phyloP scores from a whole-genome alignment of 2,113 vertebrate species.

The Oryctolagus cuniculus region DNA sequence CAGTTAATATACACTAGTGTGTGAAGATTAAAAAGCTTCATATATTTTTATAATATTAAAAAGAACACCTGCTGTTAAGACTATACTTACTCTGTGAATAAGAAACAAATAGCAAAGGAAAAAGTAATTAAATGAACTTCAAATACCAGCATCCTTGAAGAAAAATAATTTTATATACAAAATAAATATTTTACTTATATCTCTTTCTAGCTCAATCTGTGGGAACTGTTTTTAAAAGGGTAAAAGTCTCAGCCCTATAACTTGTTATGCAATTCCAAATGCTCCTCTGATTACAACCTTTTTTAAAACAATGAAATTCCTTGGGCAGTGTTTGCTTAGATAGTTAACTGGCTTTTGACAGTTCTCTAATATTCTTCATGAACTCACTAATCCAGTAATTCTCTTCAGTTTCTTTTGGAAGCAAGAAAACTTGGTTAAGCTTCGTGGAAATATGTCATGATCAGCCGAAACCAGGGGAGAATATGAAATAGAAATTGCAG shows the following conservation, averaged over 20 bases:
- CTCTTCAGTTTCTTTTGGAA: slow-evolving; percentile 59
- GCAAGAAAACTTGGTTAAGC: slow-evolving; percentile 59
- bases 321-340: slow-evolving; percentile 36
- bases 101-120: slow-evolving; percentile 71
- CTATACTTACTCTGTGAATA: background rate
- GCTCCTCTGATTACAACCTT: background rate
- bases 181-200: slow-evolving; percentile 24
- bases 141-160: slow-evolving; percentile 47
- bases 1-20: background rate
- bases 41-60: slow-evolving; percentile 70
- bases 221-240: slow-evolving; percentile 28
- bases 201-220: background rate
- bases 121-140: slow-evolving; percentile 70
- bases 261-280: slow-evolving; percentile 16
- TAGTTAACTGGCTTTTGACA: slow-evolving; percentile 31
- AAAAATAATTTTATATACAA: slow-evolving; percentile 37
- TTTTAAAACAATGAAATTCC: slow-evolving; percentile 25
- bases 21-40: slow-evolving; percentile 63
- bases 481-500: slow-evolving; percentile 55
- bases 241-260: background rate
- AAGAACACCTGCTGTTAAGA: slow-evolving; percentile 33
- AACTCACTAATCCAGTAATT: background rate
- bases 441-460: slow-evolving; percentile 65
- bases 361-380: background rate
- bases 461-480: slow-evolving; percentile 35